Percentiles rank a stretch among this genome's conserved stretches.
phyloP scores from a whole-genome alignment of 2,113 vertebrate genomes.

The Zingel zingel region DNA sequence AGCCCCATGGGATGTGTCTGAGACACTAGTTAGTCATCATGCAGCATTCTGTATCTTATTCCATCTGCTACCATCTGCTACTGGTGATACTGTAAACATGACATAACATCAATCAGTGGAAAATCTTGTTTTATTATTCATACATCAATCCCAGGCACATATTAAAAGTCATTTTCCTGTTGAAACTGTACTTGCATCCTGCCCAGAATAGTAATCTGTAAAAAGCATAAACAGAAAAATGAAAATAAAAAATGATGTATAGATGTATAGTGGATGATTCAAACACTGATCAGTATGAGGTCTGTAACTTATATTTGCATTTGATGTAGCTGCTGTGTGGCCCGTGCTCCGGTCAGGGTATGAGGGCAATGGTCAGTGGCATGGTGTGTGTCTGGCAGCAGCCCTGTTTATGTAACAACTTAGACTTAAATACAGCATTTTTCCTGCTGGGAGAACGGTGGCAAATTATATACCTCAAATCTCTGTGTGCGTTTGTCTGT shows the following conservation, averaged over 20 bases:
- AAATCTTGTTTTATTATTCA: slow-evolving; percentile 55
- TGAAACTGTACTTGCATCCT: background rate
- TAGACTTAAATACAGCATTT: background rate
- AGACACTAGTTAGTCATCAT: slow-evolving; percentile 57
- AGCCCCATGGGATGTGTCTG: slow-evolving; percentile 33
- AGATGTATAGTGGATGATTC: slow-evolving; percentile 20
- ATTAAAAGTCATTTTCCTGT: slow-evolving; percentile 12
- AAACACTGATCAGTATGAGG: slow-evolving; percentile 12
- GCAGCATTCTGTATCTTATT: slow-evolving; percentile 39
- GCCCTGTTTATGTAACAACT: slow-evolving; percentile 22
- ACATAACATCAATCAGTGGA: slow-evolving; percentile 45
- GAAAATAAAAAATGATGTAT: slow-evolving; percentile 10
- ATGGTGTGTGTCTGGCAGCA: slow-evolving; percentile 15
- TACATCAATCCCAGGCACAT: slow-evolving; percentile 1
- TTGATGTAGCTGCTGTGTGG: slow-evolving; percentile 11
- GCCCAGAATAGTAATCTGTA: background rate
- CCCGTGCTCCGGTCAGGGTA: background rate
- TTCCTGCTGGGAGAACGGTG: slow-evolving; percentile 7
- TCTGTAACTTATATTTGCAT: background rate
- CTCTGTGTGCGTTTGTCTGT: slow-evolving; percentile 21
- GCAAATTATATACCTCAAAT: slow-evolving; percentile 8
- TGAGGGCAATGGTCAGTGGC: background rate
- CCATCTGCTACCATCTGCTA: slow-evolving; percentile 48
- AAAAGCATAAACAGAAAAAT: background rate
- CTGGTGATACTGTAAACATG: slow-evolving; percentile 43